Evolutionary conservation across 2,113 vertebrate species (phyloP).

Genomic region (Trichechus manatus): DNA sequence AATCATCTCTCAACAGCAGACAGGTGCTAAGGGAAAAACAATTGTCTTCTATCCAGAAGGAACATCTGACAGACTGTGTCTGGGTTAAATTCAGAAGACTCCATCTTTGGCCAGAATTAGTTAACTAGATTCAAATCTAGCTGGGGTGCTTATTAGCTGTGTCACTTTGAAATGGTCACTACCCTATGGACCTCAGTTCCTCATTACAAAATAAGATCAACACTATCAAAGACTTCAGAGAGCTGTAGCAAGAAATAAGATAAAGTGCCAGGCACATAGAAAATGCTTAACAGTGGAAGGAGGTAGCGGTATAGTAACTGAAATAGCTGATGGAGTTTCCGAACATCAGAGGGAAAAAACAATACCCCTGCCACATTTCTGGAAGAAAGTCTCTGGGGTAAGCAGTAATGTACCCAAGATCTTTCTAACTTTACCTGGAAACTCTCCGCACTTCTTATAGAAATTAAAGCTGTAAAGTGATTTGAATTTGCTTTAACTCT

Average conservation of each 20-base stretch:
- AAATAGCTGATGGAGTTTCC: background rate
- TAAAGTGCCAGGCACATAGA: background rate
- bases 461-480: background rate
- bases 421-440: background rate
- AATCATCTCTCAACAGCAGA: background rate
- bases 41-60: background rate
- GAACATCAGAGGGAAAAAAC: background rate
- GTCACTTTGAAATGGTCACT: background rate
- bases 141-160: background rate
- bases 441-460: background rate
- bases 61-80: background rate
- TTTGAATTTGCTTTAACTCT: background rate
- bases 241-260: background rate
- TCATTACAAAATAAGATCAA: background rate
- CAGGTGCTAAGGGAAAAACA: background rate
- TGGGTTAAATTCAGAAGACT: background rate
- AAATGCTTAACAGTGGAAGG: background rate
- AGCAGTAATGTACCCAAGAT: background rate
- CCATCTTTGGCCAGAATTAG: background rate
- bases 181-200: background rate
- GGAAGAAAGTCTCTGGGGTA: background rate
- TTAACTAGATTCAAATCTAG: background rate
- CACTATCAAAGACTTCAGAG: background rate
- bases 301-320: background rate
- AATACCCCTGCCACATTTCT: background rate